Evolutionary conservation across 2,113 vertebrate species (phyloP).

Genomic region (Felis catus): DNA sequence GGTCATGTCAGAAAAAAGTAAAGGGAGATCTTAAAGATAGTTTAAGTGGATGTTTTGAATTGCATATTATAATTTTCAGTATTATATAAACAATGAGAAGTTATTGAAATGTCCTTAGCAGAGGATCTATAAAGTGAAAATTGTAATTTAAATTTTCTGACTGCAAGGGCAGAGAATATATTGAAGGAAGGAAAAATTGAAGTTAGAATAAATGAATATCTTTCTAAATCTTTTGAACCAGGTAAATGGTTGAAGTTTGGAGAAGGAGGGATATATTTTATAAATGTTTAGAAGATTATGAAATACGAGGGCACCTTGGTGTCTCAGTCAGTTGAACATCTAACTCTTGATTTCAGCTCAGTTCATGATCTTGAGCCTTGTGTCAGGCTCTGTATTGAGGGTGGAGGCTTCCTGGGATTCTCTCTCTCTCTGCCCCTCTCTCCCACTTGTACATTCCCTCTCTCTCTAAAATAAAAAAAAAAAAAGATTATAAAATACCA

Average conservation of each 20-base stretch:
- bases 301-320: not conserved
- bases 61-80: not conserved
- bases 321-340: no score
- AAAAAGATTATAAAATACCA: not conserved
- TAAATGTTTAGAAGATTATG: not conserved
- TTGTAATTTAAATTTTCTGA: not conserved
- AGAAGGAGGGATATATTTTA: not conserved
- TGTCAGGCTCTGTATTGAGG: no score
- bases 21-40: not conserved
- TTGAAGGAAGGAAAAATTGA: not conserved
- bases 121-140: not conserved
- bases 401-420: no score
- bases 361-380: no score
- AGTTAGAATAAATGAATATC: not conserved
- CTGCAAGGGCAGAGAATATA: not conserved
- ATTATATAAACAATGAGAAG: not conserved
- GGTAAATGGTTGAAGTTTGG: not conserved
- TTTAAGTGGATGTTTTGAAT: not conserved
- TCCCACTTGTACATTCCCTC: no score
- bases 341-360: no score
- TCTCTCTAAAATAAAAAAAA: no score
- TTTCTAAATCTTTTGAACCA: not conserved
- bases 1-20: not conserved
- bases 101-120: not conserved
- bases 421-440: no score